A percentile compares a stretch with the other conserved stretches of the same genome.
Conservation (phyloP, 2,113 vertebrate species). For the Lamprotornis superbus region DNA sequence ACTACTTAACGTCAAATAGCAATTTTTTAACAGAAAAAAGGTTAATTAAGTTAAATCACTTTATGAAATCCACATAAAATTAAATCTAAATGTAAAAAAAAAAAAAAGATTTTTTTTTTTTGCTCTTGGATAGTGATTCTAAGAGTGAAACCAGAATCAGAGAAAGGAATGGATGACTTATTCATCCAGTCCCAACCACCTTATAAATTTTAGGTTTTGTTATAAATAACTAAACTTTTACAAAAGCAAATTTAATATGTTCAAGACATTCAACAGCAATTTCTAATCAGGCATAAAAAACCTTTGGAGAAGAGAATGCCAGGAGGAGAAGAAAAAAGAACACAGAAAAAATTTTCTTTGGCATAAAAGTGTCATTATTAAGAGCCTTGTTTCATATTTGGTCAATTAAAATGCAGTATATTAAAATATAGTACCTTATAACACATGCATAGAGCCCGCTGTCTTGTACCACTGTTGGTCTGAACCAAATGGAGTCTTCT, state of each 20-base stretch:
- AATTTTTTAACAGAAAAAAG: neutral
- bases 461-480: constrained; percentile 93
- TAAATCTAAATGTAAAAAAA: neutral
- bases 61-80: neutral
- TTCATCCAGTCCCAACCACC: neutral
- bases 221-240: neutral
- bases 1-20: neutral
- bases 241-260: neutral
- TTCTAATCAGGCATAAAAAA: neutral
- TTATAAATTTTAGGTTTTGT: neutral
- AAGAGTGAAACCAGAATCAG: neutral
- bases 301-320: neutral
- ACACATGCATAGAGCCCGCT: constrained; percentile 96
- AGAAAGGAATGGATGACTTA: neutral
- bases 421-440: constrained; percentile 83
- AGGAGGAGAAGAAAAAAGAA: neutral
- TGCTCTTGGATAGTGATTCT: neutral
- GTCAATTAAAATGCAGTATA: neutral
- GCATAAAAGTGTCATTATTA: neutral
- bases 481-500: constrained; percentile 98
- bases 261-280: neutral
- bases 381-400: neutral
- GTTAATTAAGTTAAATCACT: neutral
- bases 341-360: neutral
- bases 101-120: neutral